Base-by-base conservation (phyloP, 1,140 invertebrate species). In the Drosophila sturtevanti region DNA sequence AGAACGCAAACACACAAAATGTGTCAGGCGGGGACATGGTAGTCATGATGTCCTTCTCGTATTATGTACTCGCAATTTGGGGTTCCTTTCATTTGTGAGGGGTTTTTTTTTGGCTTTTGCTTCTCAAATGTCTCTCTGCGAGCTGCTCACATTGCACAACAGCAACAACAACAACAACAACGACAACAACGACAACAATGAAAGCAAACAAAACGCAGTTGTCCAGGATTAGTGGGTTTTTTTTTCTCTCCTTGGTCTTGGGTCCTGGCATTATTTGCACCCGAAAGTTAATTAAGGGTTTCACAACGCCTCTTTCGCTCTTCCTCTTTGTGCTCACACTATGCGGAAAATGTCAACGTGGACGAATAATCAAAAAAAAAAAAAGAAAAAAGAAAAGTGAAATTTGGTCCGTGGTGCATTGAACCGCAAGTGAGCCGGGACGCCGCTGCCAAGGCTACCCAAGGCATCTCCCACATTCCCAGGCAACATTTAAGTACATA, bases 221-320 rank as follows among this genome's bases (percentile, higher is more conserved):
- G 66, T 27, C 56, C 73, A 18, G 72, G 70, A 68, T 73, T 80
- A 69, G 63, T 62, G 61, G 61, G 37, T 48, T 35, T 21, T 3
- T 18, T 18, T 21, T 48, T 21, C 16, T 14, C 38, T 16, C 41
- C 41, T 48, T 48, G 41, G 16, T 48, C 41, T 24, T 64, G 61
- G 35, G 44, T 37, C 55, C 59, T 63, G 71, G 37, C 31, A 72
- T 31, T 63, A 67, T 75, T 71, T 78, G 66, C 37, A 60, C 54
- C 44, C 61, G 58, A 89, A 77, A 87, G 84, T 87, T 87, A 87
- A 87, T 87, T 87, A 87, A 89, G 79, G 84, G 85, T 87, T 89
- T 89, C 84, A 72, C 76, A 72, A 70, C 41, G 41, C 41, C 41
- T 74, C 76, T 16, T 27, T 21, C 16, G n/a, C n/a, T 51, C 52